Percentiles rank a stretch among this genome's conserved stretches.
Conservation (phyloP, 2,888 invertebrate genomes). For the Oxystoma pomonae region DNA sequence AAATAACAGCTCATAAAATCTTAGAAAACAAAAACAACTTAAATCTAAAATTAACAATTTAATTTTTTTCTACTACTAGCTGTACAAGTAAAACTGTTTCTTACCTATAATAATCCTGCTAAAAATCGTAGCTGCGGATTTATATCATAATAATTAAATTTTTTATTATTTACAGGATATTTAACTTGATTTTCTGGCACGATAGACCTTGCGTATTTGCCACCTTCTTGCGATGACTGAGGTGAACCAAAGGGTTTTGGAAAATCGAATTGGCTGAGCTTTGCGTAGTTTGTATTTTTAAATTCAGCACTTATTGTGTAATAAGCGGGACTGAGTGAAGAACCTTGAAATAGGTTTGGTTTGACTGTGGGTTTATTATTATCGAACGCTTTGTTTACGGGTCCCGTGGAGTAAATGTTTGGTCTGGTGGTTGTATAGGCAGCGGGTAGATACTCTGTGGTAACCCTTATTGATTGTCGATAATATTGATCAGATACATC, state of each 20-base stretch:
- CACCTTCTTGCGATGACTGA: background rate
- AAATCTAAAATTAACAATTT: too few relatives aligned
- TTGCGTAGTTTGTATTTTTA: background rate
- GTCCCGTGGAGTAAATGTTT: background rate
- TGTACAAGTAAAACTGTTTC: background rate
- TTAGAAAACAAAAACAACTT: background rate
- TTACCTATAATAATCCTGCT: background rate
- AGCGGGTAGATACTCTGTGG: conserved; percentile 19
- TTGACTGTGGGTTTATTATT: background rate
- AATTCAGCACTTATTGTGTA: background rate
- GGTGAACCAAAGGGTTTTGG: conserved; percentile 10
- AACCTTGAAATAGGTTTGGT: background rate
- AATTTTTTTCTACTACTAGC: background rate
- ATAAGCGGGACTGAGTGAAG: background rate
- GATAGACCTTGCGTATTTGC: background rate
- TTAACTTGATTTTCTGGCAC: background rate
- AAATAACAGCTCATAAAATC: too few relatives aligned
- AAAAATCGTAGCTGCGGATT: conserved; percentile 7
- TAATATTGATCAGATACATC: conserved; percentile 5
- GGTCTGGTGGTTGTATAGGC: background rate
- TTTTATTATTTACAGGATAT: background rate
- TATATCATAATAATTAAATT: conserved; percentile 9
- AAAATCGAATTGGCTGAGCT: background rate
- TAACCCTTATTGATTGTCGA: conserved; percentile 7
- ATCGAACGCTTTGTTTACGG: background rate